Base-by-base conservation (phyloP, 2,113 vertebrate genomes). In the Pseudorectes ferrugineus region DNA sequence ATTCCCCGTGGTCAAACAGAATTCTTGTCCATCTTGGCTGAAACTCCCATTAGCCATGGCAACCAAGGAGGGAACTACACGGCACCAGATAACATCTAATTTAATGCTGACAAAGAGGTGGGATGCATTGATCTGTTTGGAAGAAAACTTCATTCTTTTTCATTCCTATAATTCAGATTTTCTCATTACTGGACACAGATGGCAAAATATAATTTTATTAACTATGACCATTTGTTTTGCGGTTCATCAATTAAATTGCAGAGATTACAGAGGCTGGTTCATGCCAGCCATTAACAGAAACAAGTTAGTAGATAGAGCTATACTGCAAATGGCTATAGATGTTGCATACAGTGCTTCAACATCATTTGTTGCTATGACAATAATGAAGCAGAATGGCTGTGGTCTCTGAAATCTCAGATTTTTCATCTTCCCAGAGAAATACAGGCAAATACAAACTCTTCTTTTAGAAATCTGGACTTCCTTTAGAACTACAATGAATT, bases 301-400 rank as follows among this genome's bases (percentile, higher is more conserved):
- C 49, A 89, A 92, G 90, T 92, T 92, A 90, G 62, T 75, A 94
- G 59, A 74, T 94, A 42, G 28, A 94, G 62, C 78, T 83, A 28
- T 90, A 88, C 42, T 93, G 88, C 58, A 83, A 95, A 95, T 79
- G 73, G 77, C 85, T 92, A 82, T 89, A 94, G 92, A 87, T 84
- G 71, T 87, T 94, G 88, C 54, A 92, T 89, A 79, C 42, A 42
- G 67, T 79, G 81, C 74, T 92, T 95, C 82, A 92, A 67, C 67
- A 92, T 94, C 82, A 92, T 97, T 95, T 94, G 92, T 96, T 96
- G 92, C 90, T 96, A 95, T 94, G 95, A 95, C 93, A 95, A 89
- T 94, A 94, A 93, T 82, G 90, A 89, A 90, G 71, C 35, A 95
- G 78, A 93, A 88, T 79, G 76, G 48, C 52, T 65, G 63, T 71